Percentiles rank a stretch among this genome's conserved stretches.
phyloP scores from a whole-genome alignment of 2,113 vertebrate genomes.

The Martes martes region DNA sequence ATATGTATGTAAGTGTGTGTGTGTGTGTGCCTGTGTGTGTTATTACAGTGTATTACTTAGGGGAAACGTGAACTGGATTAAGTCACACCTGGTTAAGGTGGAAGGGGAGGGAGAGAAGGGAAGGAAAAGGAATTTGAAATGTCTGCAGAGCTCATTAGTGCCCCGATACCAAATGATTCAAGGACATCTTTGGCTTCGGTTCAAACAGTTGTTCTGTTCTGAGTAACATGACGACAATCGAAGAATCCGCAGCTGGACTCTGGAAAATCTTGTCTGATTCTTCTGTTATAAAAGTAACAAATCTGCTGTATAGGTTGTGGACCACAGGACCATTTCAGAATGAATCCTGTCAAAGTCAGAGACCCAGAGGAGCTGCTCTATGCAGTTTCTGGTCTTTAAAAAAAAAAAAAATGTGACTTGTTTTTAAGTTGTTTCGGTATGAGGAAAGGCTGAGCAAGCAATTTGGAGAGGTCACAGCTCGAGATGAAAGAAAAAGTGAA shows the following conservation, averaged over 20 bases:
- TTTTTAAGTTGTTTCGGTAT: constrained; percentile 29
- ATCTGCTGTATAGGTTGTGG: constrained; percentile 49
- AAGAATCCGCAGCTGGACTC: constrained; percentile 66
- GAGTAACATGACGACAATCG: constrained; percentile 63
- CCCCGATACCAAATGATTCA: constrained; percentile 82
- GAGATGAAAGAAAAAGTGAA: constrained; percentile 12
- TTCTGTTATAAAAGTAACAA: constrained; percentile 76
- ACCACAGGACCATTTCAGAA: constrained; percentile 58
- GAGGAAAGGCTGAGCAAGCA: constrained; percentile 51
- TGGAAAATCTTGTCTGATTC: constrained; percentile 61
- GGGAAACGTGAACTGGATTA: constrained; percentile 80
- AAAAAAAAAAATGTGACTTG: not conserved
- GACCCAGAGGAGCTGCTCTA: constrained; percentile 53
- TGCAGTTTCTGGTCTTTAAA: not conserved
- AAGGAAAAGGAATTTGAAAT: constrained; percentile 72
- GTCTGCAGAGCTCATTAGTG: constrained; percentile 84
- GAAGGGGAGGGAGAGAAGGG: constrained; percentile 64
- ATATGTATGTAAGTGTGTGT: not conserved
- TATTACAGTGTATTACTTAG: constrained; percentile 67
- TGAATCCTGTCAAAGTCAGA: constrained; percentile 52
- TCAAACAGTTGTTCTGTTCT: constrained; percentile 79
- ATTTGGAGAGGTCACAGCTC: not conserved
- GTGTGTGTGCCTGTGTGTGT: not conserved
- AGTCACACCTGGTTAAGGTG: constrained; percentile 79
- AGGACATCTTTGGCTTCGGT: constrained; percentile 79